phyloP scores from a whole-genome alignment of 30 jellyfish, hydroid and myxozoan species.

The Cassiopea andromeda region DNA sequence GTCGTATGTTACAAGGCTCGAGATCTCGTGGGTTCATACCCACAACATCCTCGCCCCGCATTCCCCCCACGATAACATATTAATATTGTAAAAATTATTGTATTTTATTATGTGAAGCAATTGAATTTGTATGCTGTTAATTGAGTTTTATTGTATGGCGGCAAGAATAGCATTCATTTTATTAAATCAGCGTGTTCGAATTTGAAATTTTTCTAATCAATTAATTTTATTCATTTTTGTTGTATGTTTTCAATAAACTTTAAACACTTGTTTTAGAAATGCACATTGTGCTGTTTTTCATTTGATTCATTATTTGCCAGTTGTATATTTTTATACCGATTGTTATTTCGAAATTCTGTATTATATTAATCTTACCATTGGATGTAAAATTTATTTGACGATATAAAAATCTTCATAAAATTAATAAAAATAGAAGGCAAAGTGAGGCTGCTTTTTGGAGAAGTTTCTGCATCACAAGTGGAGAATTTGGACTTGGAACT shows the following conservation, averaged over 20 bases:
- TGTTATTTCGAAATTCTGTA: slow-evolving; percentile 66
- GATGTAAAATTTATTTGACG: slow-evolving; percentile 74
- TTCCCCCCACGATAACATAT: slow-evolving; percentile 35
- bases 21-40: slow-evolving; percentile 33
- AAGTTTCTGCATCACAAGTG: neutral
- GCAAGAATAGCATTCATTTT: slow-evolving; percentile 37
- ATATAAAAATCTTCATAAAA: slow-evolving; percentile 40
- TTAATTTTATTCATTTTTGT: slow-evolving; percentile 60
- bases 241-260: slow-evolving; percentile 56
- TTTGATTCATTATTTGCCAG: slow-evolving; percentile 66
- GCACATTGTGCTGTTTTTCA: slow-evolving; percentile 72
- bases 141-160: slow-evolving; percentile 63
- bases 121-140: slow-evolving; percentile 78
- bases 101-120: slow-evolving; percentile 60
- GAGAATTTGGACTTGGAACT: slow-evolving; percentile 10
- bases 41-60: neutral
- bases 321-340: slow-evolving; percentile 80
- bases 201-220: slow-evolving; percentile 61
- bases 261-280: slow-evolving; percentile 40
- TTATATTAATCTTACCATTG: slow-evolving; percentile 62
- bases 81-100: slow-evolving; percentile 72
- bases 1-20: slow-evolving; percentile 17
- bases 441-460: neutral
- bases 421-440: slow-evolving; percentile 22
- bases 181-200: slow-evolving; percentile 69